These are phyloP conservation scores for Formica exsecta DNA, from an alignment of 1,140 invertebrate species.

Conservation along the genomic window DNA sequence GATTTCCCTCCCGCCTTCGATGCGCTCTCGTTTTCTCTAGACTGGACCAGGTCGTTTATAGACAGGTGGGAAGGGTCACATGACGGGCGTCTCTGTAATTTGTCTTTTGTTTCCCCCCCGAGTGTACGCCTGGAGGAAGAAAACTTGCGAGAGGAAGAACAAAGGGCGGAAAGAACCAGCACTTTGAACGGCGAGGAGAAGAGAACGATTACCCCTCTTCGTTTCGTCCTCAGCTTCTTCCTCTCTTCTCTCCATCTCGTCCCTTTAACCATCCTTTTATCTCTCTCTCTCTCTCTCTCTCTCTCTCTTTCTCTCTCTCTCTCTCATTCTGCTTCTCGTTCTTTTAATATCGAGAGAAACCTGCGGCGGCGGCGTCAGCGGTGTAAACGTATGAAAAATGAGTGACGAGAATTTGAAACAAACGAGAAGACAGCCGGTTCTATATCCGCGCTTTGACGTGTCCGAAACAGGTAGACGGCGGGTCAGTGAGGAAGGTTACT, in stretches of 20 bases:
- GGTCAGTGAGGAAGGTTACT: constrained; percentile 44
- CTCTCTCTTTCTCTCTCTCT: constrained; percentile 1
- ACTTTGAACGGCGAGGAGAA: constrained; percentile 68
- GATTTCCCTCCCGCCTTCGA: constrained; percentile 33
- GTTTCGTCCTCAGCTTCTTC: constrained; percentile 29
- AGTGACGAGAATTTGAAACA: constrained; percentile 83
- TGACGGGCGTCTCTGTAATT: constrained; percentile 83
- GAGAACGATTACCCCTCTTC: constrained; percentile 61
- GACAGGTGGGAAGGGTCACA: constrained; percentile 84
- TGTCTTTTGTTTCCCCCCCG: constrained; percentile 84
- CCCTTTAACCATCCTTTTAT: no score
- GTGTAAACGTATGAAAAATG: constrained; percentile 83
- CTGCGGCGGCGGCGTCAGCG: constrained; percentile 26
- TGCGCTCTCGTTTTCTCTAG: constrained; percentile 36
- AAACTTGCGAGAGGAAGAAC: constrained; percentile 79
- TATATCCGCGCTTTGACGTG: constrained; percentile 65
- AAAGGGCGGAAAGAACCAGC: constrained; percentile 82
- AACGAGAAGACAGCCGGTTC: constrained; percentile 81
- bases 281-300: not conserved
- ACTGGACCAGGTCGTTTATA: constrained; percentile 64
- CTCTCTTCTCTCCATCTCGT: constrained; percentile 12
- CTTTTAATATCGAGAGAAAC: constrained; percentile 44
- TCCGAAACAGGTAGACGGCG: constrained; percentile 71
- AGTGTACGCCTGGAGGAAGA: constrained; percentile 72
- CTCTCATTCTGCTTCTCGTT: constrained; percentile 6